phyloP scores from a whole-genome alignment of 2,888 invertebrate genomes.

The Hetaerina titia region DNA sequence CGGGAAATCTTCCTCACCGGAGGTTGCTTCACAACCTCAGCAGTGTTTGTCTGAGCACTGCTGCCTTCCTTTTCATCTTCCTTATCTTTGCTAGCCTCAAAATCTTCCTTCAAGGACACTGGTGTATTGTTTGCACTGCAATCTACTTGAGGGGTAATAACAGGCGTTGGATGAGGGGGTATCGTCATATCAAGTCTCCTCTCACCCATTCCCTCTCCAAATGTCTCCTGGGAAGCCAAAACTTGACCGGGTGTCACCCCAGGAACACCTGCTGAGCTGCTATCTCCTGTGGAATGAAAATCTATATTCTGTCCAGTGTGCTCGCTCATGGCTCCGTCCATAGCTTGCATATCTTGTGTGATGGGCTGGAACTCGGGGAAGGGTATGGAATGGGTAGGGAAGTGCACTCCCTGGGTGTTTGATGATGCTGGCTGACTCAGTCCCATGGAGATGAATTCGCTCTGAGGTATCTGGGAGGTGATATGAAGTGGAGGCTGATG shows the following conservation, averaged over 20 bases:
- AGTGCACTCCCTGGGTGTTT: neutral
- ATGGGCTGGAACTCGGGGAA: conserved; percentile 52
- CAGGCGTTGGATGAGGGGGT: conserved; percentile 27
- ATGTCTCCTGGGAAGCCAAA: conserved; percentile 12
- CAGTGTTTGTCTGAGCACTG: neutral
- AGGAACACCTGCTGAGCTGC: neutral
- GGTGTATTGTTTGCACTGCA: conserved; percentile 69
- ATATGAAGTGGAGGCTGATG: conserved; percentile 24
- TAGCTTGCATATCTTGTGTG: neutral
- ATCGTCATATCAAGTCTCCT: conserved; percentile 38
- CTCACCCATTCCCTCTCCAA: conserved; percentile 40
- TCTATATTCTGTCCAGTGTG: neutral
- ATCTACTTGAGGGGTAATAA: conserved; percentile 62
- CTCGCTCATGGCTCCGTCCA: neutral
- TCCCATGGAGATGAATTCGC: conserved; percentile 48
- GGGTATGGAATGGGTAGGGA: neutral
- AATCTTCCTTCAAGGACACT: conserved; percentile 68
- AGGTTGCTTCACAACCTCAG: conserved; percentile 65
- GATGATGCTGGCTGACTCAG: neutral
- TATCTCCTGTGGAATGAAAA: conserved; percentile 36
- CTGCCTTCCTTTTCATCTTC: conserved; percentile 50
- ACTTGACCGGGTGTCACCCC: neutral
- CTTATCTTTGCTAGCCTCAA: conserved; percentile 59
- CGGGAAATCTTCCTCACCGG: conserved; percentile 77
- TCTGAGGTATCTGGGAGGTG: conserved; percentile 14